Percentiles rank a stretch among this genome's conserved stretches.
These are phyloP conservation scores for Hippotragus niger DNA, from an alignment of 2,113 vertebrate genomes.

Conservation along the genomic window DNA sequence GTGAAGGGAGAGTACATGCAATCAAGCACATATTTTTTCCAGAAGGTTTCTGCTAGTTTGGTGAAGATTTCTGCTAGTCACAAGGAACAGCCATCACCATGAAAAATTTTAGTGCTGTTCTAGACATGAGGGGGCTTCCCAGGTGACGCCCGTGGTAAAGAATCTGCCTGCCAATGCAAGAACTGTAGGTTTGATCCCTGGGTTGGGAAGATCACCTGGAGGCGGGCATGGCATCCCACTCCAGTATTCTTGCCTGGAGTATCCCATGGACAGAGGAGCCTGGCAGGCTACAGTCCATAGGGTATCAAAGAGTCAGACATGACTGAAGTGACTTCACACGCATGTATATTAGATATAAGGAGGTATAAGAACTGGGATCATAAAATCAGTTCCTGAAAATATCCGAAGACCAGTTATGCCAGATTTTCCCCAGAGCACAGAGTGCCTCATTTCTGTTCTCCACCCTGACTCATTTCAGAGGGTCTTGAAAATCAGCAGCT, in stretches of 20 bases:
- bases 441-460: not conserved
- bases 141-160: not conserved
- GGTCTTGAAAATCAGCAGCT: not conserved
- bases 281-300: not conserved
- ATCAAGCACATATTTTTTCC: not conserved
- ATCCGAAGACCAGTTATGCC: not conserved
- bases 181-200: not conserved
- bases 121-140: not conserved
- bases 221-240: not conserved
- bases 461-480: not conserved
- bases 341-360: not conserved
- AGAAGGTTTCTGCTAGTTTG: not conserved
- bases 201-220: not conserved
- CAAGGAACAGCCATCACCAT: not conserved
- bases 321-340: not conserved
- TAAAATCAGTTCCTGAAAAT: not conserved
- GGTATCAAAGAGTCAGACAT: not conserved
- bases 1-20: not conserved
- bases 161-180: not conserved
- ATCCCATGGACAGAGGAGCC: not conserved
- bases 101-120: not conserved
- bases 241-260: not conserved
- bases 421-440: not conserved
- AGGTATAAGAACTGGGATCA: not conserved
- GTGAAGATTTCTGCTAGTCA: not conserved